phyloP scores from a whole-genome alignment of 2,113 vertebrate species.

The Syrmaticus mikado region DNA sequence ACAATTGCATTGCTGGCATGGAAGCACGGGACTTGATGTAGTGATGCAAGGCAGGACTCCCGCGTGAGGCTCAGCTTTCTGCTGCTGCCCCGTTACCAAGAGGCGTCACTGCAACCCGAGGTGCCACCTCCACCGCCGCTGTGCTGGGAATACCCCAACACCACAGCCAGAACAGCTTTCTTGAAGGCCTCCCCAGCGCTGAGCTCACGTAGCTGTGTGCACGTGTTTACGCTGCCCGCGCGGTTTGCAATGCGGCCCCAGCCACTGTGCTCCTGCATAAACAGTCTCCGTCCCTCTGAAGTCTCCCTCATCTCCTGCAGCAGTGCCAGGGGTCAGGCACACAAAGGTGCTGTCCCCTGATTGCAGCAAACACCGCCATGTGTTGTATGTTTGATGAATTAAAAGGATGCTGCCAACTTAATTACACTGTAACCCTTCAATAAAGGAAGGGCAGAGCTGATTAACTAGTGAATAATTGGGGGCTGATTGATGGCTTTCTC shows the following conservation, averaged over 20 bases:
- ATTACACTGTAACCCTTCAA: conserved; percentile 93
- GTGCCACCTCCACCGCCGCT: accelerated
- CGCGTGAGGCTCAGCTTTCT: accelerated
- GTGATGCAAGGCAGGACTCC: accelerated
- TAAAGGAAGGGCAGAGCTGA: conserved; percentile 91
- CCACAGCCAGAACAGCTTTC: background rate
- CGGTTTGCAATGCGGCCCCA: accelerated
- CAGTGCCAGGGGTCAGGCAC: conserved; percentile 75
- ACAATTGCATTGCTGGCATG: background rate
- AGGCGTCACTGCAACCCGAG: accelerated
- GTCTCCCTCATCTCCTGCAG: conserved; percentile 67
- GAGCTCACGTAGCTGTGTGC: accelerated
- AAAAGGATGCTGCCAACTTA: conserved; percentile 92
- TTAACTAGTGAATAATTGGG: conserved; percentile 92
- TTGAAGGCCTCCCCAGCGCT: accelerated
- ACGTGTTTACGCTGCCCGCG: accelerated
- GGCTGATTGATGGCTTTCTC: conserved; percentile 89
- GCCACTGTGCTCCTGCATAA: background rate
- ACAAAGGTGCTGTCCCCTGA: conserved; percentile 81
- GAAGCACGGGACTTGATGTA: background rate
- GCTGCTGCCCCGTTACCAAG: accelerated
- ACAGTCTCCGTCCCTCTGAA: conserved; percentile 64
- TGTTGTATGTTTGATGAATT: conserved; percentile 92
- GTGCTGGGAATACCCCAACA: accelerated
- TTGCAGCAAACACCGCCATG: conserved; percentile 83